phyloP scores from a whole-genome alignment of 2,888 invertebrate species.

The Mechanitis mazaeus region DNA sequence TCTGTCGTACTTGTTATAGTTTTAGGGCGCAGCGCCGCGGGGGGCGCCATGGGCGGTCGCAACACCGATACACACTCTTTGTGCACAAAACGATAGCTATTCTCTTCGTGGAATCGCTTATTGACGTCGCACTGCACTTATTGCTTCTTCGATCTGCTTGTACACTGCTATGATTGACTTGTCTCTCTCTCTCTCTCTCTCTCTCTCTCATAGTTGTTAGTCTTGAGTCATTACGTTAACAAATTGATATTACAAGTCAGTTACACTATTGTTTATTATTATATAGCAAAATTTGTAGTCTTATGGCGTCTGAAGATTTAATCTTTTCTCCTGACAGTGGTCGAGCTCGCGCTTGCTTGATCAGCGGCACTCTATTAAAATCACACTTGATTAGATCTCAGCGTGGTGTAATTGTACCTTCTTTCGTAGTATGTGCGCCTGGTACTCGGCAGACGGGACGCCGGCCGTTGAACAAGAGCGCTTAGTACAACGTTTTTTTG shows the following conservation, averaged over 20 bases:
- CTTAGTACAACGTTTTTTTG: constrained; percentile 43
- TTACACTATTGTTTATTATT: constrained; percentile 7
- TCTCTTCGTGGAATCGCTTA: constrained; percentile 25
- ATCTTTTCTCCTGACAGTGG: constrained; percentile 41
- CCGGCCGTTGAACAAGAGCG: constrained; percentile 37
- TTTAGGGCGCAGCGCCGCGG: constrained; percentile 53
- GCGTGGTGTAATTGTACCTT: constrained; percentile 63
- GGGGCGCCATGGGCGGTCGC: constrained; percentile 56
- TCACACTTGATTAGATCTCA: constrained; percentile 68
- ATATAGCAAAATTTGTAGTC: constrained; percentile 37
- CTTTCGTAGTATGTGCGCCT: constrained; percentile 56
- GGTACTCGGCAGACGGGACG: constrained; percentile 44
- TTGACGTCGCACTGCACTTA: constrained; percentile 21
- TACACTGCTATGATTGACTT: constrained; percentile 10
- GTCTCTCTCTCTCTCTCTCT: constrained; percentile 11
- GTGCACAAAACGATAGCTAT: constrained; percentile 26
- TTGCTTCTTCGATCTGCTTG: constrained; percentile 4
- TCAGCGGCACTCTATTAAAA: constrained; percentile 62
- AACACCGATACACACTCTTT: constrained; percentile 37
- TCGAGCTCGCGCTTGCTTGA: constrained; percentile 36
- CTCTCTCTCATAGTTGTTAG: constrained; percentile 7
- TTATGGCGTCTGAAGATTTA: constrained; percentile 40
- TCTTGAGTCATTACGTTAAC: constrained; percentile 1
- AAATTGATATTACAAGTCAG: neutral
- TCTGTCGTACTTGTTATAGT: constrained; percentile 50